Percentiles rank a stretch among this genome's conserved stretches.
phyloP scores from a whole-genome alignment of 2,113 vertebrate species.

The Dissostichus mawsoni region DNA sequence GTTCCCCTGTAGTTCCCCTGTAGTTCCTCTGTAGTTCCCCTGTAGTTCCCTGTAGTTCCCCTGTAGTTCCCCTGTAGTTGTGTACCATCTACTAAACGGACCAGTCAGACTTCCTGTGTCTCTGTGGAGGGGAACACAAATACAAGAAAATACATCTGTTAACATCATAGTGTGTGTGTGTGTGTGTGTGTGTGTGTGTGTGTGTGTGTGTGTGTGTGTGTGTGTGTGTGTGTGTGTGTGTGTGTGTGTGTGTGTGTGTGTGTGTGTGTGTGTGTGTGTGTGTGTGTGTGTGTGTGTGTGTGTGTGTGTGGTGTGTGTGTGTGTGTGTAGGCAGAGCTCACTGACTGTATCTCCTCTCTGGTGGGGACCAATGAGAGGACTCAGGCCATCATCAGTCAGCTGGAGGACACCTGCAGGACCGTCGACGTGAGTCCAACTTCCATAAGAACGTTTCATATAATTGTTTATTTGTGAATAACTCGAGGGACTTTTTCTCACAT shows the following conservation, averaged over 20 bases:
- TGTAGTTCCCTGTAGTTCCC: too few species aligned
- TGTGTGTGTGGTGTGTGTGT: constrained; percentile 49
- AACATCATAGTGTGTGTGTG: not conserved
- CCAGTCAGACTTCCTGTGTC: too few species aligned
- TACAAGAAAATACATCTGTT: not conserved
- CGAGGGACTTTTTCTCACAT: too few species aligned
- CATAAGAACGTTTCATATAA: not conserved
- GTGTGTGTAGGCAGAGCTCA: constrained; percentile 87
- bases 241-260: too few species aligned
- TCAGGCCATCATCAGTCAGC: constrained; percentile 90
- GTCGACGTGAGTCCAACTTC: constrained; percentile 84
- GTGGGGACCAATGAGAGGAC: constrained; percentile 94
- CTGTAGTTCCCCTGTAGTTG: too few species aligned
- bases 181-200: constrained; percentile 23
- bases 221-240: not conserved
- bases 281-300: too few species aligned
- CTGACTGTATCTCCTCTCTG: constrained; percentile 91
- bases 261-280: too few species aligned
- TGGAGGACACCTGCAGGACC: constrained; percentile 91
- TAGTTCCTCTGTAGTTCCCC: too few species aligned
- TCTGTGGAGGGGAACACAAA: too few species aligned
- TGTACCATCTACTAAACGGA: too few species aligned
- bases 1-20: too few species aligned
- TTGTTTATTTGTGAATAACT: too few species aligned
- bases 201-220: constrained; percentile 16